phyloP scores from a whole-genome alignment of 2,888 invertebrate genomes.

The Cataglyphis rosenhaueri region DNA sequence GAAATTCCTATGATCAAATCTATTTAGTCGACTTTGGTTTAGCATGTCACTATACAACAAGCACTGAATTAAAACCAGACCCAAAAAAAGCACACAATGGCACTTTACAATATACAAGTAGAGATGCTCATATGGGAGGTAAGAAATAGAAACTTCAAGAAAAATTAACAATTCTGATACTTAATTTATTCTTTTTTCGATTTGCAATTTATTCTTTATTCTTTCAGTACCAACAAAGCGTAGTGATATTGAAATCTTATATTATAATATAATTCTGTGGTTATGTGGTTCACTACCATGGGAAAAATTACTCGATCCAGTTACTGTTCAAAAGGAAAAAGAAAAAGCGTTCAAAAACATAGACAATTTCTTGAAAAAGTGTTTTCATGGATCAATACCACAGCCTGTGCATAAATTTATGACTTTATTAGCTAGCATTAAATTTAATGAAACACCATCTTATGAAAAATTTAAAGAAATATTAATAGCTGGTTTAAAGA shows the following conservation, averaged over 20 bases:
- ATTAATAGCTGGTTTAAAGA: constrained; percentile 89
- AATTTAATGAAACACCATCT: constrained; percentile 91
- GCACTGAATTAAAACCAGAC: constrained; percentile 93
- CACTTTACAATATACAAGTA: constrained; percentile 97
- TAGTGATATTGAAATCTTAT: constrained; percentile 97
- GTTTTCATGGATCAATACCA: constrained; percentile 84
- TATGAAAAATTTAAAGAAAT: constrained; percentile 90
- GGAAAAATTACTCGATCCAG: constrained; percentile 90
- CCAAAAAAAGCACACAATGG: constrained; percentile 98
- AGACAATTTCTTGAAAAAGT: constrained; percentile 84
- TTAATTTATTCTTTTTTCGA: neutral
- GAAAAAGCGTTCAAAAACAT: constrained; percentile 89
- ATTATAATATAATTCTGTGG: constrained; percentile 98
- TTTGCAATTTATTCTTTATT: constrained; percentile 7
- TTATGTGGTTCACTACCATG: constrained; percentile 93
- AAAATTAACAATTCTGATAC: constrained; percentile 81
- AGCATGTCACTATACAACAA: constrained; percentile 91
- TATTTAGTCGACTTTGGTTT: constrained; percentile 98
- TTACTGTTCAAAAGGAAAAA: constrained; percentile 90
- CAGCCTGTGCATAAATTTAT: constrained; percentile 86
- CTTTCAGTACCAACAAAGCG: constrained; percentile 91
- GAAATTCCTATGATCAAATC: constrained; percentile 89
- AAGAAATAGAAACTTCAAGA: constrained; percentile 47
- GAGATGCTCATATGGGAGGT: constrained; percentile 97
- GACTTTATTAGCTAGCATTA: constrained; percentile 89